Percentiles rank a stretch among this genome's conserved stretches.
phyloP scores from a whole-genome alignment of 2,888 invertebrate genomes.

The Syrphus vitripennis region DNA sequence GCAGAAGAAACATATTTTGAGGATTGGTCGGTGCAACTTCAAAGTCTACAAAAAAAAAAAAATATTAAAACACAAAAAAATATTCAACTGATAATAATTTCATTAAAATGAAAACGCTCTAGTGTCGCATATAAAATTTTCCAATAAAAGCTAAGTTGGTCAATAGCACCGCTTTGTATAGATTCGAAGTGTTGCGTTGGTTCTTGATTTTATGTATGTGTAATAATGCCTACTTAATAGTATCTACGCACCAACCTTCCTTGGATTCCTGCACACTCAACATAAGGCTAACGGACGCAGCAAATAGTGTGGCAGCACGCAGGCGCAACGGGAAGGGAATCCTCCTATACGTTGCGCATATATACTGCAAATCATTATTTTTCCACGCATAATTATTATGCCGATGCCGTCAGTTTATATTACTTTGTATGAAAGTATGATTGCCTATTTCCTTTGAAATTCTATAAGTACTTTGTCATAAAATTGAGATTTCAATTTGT shows the following conservation, averaged over 20 bases:
- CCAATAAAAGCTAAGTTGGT: slow-evolving; percentile 47
- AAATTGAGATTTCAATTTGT: slow-evolving; percentile 33
- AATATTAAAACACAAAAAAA: neutral
- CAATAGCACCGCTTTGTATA: slow-evolving; percentile 45
- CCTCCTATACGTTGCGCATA: neutral
- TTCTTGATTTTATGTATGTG: neutral
- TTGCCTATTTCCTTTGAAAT: slow-evolving; percentile 66
- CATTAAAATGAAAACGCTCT: slow-evolving; percentile 3
- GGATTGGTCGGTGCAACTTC: too few species aligned
- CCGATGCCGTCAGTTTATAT: slow-evolving; percentile 27
- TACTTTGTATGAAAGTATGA: slow-evolving; percentile 52
- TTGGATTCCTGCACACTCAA: slow-evolving; percentile 61
- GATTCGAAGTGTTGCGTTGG: neutral
- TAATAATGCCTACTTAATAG: slow-evolving; percentile 41
- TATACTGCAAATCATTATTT: slow-evolving; percentile 7
- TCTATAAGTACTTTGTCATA: slow-evolving; percentile 29
- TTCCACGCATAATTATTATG: slow-evolving; percentile 57
- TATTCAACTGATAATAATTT: neutral
- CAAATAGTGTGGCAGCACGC: neutral
- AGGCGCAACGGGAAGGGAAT: slow-evolving; percentile 3
- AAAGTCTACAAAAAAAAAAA: too few species aligned
- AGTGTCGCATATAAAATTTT: neutral
- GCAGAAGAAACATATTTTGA: too few species aligned
- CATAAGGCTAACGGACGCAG: slow-evolving; percentile 62
- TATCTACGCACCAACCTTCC: slow-evolving; percentile 33